A percentile compares a stretch with the other conserved stretches of the same genome.
Evolutionary conservation across 1,140 invertebrate genomes (phyloP).

Genomic region (Aphaenogaster floridana): DNA sequence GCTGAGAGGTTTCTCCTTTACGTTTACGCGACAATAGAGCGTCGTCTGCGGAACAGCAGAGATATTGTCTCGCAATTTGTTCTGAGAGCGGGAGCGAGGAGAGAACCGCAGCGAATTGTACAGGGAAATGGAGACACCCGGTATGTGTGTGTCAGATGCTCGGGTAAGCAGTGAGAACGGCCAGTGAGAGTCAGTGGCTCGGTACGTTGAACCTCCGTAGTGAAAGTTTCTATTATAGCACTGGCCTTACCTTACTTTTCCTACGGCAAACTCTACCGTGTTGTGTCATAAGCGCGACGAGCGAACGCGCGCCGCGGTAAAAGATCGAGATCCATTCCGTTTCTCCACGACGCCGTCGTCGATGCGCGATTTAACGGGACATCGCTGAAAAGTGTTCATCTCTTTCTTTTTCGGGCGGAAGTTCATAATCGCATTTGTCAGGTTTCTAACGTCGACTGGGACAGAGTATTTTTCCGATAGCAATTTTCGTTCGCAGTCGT

Average conservation of each 20-base stretch:
- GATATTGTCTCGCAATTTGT: slow-evolving; percentile 43
- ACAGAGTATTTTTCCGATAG: neutral
- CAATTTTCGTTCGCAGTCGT: neutral
- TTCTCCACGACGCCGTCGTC: neutral
- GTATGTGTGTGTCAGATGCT: slow-evolving; percentile 69
- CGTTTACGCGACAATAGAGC: slow-evolving; percentile 35
- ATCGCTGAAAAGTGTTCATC: slow-evolving; percentile 5
- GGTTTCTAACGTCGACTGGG: neutral
- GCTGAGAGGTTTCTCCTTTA: slow-evolving; percentile 47
- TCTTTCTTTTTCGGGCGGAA: slow-evolving; percentile 18
- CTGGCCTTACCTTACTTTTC: slow-evolving; percentile 87
- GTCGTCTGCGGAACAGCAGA: slow-evolving; percentile 13
- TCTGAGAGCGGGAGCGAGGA: slow-evolving; percentile 34
- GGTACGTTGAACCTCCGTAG: slow-evolving; percentile 86
- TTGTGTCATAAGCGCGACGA: slow-evolving; percentile 85
- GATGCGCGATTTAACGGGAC: slow-evolving; percentile 43
- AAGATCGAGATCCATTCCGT: slow-evolving; percentile 66
- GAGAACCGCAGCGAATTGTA: slow-evolving; percentile 46
- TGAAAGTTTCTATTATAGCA: slow-evolving; percentile 88
- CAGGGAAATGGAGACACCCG: slow-evolving; percentile 46
- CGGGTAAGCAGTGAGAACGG: slow-evolving; percentile 77
- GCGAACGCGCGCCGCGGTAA: slow-evolving; percentile 46
- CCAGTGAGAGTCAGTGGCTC: slow-evolving; percentile 83
- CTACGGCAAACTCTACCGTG: slow-evolving; percentile 83
- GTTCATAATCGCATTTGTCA: neutral